Conservation (phyloP, 1,140 invertebrate genomes). For the Drosophila orena region DNA sequence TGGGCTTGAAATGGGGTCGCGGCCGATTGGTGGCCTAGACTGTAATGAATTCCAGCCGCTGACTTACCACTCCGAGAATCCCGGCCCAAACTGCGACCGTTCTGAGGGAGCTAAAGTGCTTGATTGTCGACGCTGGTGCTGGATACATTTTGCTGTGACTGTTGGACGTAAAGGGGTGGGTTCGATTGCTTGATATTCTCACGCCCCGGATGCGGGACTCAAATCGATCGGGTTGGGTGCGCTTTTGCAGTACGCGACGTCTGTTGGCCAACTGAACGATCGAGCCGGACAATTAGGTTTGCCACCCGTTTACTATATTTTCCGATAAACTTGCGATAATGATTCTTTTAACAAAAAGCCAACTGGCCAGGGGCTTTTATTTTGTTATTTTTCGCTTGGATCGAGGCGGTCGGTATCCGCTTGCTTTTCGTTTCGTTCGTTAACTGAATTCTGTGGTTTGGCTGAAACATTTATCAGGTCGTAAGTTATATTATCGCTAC, state of each 20-base stretch:
- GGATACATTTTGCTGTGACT: conserved; percentile 56
- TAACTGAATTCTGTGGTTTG: conserved; percentile 57
- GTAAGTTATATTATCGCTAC: conserved; percentile 64
- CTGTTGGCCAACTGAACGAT: conserved; percentile 53
- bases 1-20: conserved; percentile 42
- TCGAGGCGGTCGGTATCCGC: conserved; percentile 58
- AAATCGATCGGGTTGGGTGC: conserved; percentile 44
- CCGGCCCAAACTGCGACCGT: conserved; percentile 61
- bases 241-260: conserved; percentile 41
- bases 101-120: conserved; percentile 62
- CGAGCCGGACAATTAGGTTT: conserved; percentile 62
- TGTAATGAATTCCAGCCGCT: not conserved
- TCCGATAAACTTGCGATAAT: conserved; percentile 66
- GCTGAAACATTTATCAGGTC: conserved; percentile 59
- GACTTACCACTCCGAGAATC: conserved; percentile 72
- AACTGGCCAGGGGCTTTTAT: conserved; percentile 39
- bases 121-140: conserved; percentile 34
- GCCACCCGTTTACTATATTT: conserved; percentile 33
- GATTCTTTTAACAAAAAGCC: conserved; percentile 32
- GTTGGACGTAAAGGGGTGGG: not conserved
- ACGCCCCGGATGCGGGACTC: conserved; percentile 25
- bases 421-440: conserved; percentile 77
- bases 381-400: conserved; percentile 22
- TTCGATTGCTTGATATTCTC: conserved; percentile 14
- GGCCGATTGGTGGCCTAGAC: not conserved